These are phyloP conservation scores for Drosophila ironensis DNA, from an alignment of 1,140 invertebrate species.

Conservation along the genomic window DNA sequence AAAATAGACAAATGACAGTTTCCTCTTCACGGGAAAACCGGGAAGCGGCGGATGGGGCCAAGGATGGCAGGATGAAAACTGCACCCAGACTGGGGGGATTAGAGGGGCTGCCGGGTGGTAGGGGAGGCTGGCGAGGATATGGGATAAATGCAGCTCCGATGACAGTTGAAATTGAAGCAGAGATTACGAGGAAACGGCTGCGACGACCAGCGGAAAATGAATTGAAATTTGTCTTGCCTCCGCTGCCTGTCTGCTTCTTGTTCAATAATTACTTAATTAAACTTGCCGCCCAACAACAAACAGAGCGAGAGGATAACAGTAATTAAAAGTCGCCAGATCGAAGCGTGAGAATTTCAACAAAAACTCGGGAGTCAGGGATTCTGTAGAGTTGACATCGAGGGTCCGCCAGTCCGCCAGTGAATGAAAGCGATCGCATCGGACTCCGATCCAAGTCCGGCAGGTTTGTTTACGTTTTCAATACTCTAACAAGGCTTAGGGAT, in stretches of 20 bases:
- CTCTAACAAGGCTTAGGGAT: background rate
- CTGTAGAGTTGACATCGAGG: conserved; percentile 8
- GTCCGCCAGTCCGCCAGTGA: conserved; percentile 12
- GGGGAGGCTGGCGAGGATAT: background rate
- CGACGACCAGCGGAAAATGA: conserved; percentile 50
- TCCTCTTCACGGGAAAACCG: conserved; percentile 24
- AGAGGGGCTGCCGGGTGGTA: background rate
- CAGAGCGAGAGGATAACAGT: conserved; percentile 32
- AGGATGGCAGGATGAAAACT: conserved; percentile 28
- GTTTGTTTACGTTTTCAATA: conserved; percentile 8
- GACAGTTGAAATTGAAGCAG: conserved; percentile 76
- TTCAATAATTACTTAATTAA: conserved; percentile 75
- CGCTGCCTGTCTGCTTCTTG: background rate
- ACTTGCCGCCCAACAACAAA: conserved; percentile 18
- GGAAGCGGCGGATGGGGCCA: background rate
- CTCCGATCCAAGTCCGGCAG: background rate
- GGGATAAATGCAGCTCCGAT: conserved; percentile 56
- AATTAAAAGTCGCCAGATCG: conserved; percentile 73
- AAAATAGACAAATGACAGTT: conserved; percentile 80
- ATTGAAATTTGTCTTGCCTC: conserved; percentile 49
- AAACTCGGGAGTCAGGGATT: conserved; percentile 35
- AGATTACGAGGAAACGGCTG: conserved; percentile 49
- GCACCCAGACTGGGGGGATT: conserved; percentile 2
- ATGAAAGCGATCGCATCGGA: conserved; percentile 15
- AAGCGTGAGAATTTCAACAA: conserved; percentile 75